These are phyloP conservation scores for Eupithecia inturbata DNA, from an alignment of 2,888 invertebrate species.

Conservation along the genomic window DNA sequence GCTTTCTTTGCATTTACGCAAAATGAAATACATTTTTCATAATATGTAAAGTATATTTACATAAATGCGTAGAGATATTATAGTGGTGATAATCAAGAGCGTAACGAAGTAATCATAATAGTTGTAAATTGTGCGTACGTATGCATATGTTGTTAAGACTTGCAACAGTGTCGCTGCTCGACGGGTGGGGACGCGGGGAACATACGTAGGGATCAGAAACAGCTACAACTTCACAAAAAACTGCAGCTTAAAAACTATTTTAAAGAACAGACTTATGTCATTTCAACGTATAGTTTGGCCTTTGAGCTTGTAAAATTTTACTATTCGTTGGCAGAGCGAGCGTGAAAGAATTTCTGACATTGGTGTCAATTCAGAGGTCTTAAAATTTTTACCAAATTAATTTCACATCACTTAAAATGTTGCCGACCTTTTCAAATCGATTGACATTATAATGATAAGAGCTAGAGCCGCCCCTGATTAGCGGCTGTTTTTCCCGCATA, in stretches of 20 bases:
- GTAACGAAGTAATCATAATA: constrained; percentile 33
- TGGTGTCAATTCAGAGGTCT: constrained; percentile 1
- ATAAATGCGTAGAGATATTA: constrained; percentile 35
- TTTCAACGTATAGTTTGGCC: not conserved
- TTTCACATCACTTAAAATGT: not conserved
- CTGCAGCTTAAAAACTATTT: not conserved
- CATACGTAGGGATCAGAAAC: not conserved
- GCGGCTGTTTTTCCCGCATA: too few species aligned
- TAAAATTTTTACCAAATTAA: not conserved
- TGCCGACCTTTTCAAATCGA: not conserved
- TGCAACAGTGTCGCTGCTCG: constrained; percentile 60
- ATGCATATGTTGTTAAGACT: constrained; percentile 46
- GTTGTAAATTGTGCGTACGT: constrained; percentile 34
- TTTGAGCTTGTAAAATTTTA: not conserved
- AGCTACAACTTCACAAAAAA: not conserved
- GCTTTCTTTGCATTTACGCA: constrained; percentile 6
- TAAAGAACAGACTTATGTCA: not conserved
- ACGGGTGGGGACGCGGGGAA: not conserved
- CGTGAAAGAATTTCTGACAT: not conserved
- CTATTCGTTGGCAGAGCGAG: not conserved
- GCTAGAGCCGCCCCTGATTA: too few species aligned
- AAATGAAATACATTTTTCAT: not conserved
- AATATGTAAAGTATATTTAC: constrained; percentile 20
- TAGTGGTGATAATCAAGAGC: constrained; percentile 36
- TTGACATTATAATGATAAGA: not conserved